These are phyloP conservation scores for Cataglyphis albicans DNA, from an alignment of 2,888 invertebrate species.

Conservation along the genomic window DNA sequence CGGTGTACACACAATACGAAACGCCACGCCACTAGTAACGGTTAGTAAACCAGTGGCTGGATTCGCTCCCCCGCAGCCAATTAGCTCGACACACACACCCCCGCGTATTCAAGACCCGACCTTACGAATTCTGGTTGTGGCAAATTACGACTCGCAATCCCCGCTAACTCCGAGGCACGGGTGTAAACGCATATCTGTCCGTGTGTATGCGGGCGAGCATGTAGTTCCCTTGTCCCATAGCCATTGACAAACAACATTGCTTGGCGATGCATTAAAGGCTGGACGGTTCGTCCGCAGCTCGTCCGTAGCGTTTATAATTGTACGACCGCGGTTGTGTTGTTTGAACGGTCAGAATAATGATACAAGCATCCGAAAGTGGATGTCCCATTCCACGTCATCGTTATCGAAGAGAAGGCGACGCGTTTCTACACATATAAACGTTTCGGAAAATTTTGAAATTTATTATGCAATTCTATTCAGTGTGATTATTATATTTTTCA, in stretches of 20 bases:
- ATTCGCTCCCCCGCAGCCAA: slow-evolving; percentile 69
- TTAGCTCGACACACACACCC: slow-evolving; percentile 66
- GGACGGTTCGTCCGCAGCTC: slow-evolving; percentile 65
- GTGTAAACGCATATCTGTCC: background rate
- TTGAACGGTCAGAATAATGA: slow-evolving; percentile 49
- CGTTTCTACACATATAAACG: background rate
- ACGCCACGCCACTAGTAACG: slow-evolving; percentile 33
- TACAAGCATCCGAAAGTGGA: slow-evolving; percentile 21
- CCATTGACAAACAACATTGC: slow-evolving; percentile 60
- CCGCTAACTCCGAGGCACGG: slow-evolving; percentile 53
- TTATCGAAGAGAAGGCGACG: slow-evolving; percentile 1
- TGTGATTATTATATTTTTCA: background rate
- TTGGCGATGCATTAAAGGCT: slow-evolving; percentile 62
- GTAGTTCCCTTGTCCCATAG: slow-evolving; percentile 53
- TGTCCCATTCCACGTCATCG: slow-evolving; percentile 5
- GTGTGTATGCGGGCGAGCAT: slow-evolving; percentile 20
- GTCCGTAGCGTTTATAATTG: slow-evolving; percentile 52
- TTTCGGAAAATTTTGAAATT: background rate
- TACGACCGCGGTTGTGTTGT: slow-evolving; percentile 43
- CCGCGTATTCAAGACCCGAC: slow-evolving; percentile 66
- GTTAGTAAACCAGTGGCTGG: slow-evolving; percentile 67
- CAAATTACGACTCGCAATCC: slow-evolving; percentile 67
- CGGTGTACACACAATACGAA: slow-evolving; percentile 21
- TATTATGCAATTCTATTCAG: background rate
- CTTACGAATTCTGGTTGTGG: slow-evolving; percentile 65